Evolutionary conservation across 2,888 invertebrate species (phyloP).

Genomic region (Apamea crenata): DNA sequence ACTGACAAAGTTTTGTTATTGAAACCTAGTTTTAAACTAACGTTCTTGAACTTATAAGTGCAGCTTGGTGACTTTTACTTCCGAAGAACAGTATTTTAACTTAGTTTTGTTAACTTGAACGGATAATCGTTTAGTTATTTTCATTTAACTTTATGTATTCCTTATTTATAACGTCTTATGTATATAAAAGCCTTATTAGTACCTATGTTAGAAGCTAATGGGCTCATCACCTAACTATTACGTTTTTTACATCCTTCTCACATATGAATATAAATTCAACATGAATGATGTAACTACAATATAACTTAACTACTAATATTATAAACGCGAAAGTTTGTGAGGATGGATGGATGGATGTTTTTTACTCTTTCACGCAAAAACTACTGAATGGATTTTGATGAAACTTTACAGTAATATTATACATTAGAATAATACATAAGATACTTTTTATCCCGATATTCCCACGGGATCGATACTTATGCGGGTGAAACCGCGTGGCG

Average conservation of each 20-base stretch:
- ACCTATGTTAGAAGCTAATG: too few species aligned
- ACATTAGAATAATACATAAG: too few species aligned
- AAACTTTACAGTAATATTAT: too few species aligned
- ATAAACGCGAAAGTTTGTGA: too few species aligned
- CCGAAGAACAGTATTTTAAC: conserved; percentile 28
- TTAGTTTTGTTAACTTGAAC: conserved; percentile 7
- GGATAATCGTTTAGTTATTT: background rate
- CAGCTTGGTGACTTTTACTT: conserved; percentile 28
- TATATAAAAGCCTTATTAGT: background rate
- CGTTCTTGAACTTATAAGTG: conserved; percentile 24
- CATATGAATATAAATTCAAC: background rate
- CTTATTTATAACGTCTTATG: background rate
- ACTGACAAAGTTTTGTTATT: conserved; percentile 24
- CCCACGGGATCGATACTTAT: too few species aligned
- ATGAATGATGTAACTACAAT: background rate
- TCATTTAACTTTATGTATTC: background rate
- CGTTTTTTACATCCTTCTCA: background rate
- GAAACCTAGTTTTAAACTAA: conserved; percentile 22
- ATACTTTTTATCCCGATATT: too few species aligned
- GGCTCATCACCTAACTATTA: background rate
- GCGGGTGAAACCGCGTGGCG: too few species aligned
- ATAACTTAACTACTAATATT: too few species aligned
- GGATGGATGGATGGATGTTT: too few species aligned
- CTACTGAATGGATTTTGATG: too few species aligned
- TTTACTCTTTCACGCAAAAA: too few species aligned